phyloP scores from a whole-genome alignment of 1,140 invertebrate species.

The Papilio aristodemus region DNA sequence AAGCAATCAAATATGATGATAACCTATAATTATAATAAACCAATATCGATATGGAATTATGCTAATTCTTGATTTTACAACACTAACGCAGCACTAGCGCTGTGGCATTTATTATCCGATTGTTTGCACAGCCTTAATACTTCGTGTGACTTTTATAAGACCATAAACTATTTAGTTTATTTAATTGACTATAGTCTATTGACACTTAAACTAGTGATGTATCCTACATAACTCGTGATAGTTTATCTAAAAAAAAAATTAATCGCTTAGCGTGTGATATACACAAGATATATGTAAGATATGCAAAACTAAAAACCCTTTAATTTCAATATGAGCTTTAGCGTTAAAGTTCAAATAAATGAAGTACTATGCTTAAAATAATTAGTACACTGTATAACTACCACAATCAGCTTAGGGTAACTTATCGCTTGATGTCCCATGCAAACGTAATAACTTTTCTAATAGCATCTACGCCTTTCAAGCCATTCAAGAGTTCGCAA shows the following conservation, averaged over 20 bases:
- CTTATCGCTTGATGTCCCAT: no score
- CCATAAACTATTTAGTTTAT: constrained; percentile 6
- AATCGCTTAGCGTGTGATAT: no score
- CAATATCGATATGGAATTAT: constrained; percentile 21
- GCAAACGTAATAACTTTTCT: no score
- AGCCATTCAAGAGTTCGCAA: no score
- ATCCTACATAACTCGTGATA: background rate
- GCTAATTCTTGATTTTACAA: constrained; percentile 9
- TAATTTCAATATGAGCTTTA: no score
- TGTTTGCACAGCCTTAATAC: constrained; percentile 15
- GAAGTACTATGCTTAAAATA: no score
- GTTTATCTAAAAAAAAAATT: background rate
- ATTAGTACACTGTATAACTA: no score
- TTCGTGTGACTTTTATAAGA: constrained; percentile 6
- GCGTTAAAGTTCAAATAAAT: no score
- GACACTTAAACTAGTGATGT: constrained; percentile 1
- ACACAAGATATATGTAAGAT: no score
- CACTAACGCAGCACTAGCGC: constrained; percentile 21
- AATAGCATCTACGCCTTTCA: no score
- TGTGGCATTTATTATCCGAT: constrained; percentile 2
- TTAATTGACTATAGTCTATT: background rate
- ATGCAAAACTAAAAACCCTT: no score
- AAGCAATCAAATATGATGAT: background rate
- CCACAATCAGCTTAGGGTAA: no score
- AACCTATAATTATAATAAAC: constrained; percentile 1